phyloP scores from a whole-genome alignment of 2,113 vertebrate species.

The Urocynchramus pylzowi region DNA sequence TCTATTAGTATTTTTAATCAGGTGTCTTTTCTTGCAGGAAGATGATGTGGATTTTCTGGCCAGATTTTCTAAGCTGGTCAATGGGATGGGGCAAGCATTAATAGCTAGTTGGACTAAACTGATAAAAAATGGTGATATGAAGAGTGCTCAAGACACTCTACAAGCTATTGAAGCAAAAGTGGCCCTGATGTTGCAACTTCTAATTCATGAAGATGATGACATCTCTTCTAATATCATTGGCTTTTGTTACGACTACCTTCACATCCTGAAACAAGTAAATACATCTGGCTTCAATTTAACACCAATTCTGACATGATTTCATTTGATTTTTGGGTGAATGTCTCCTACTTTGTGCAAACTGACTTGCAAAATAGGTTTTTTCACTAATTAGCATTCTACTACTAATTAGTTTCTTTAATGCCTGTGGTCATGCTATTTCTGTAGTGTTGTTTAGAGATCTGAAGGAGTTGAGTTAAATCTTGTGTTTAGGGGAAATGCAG shows the following conservation, averaged over 20 bases:
- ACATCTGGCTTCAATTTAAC: background rate
- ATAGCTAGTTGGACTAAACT: slow-evolving; percentile 95
- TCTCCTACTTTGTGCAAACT: background rate
- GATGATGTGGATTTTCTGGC: slow-evolving; percentile 98
- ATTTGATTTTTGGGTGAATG: background rate
- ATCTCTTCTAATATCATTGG: slow-evolving; percentile 95
- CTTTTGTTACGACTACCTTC: slow-evolving; percentile 98
- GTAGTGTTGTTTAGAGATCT: background rate
- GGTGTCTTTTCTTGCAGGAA: slow-evolving; percentile 75
- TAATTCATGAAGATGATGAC: slow-evolving; percentile 94
- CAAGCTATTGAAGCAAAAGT: slow-evolving; percentile 91
- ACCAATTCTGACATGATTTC: background rate
- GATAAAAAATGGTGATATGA: slow-evolving; percentile 82
- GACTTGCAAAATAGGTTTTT: background rate
- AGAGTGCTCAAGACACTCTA: slow-evolving; percentile 84
- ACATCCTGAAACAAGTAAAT: slow-evolving; percentile 93
- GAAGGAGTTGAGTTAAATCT: background rate
- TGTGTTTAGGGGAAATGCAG: background rate
- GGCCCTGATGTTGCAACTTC: slow-evolving; percentile 88
- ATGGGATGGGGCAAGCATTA: slow-evolving; percentile 98
- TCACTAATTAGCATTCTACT: background rate
- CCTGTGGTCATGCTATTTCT: background rate
- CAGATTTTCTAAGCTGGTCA: slow-evolving; percentile 94
- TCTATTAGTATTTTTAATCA: background rate
- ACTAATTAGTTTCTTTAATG: background rate